phyloP scores from a whole-genome alignment of 2,888 invertebrate genomes.

The Hydropsyche betteni region DNA sequence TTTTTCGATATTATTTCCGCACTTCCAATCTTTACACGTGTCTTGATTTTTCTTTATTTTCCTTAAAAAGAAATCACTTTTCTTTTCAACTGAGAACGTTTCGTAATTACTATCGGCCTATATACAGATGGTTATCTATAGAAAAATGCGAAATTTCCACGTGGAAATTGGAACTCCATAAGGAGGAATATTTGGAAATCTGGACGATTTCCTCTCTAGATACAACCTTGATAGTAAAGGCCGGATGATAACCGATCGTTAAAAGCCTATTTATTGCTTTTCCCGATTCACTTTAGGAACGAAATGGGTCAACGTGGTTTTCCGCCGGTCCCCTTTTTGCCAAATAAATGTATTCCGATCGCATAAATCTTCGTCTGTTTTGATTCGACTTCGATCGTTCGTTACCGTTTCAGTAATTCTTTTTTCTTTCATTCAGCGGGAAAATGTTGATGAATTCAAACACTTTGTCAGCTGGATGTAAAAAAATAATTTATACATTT shows the following conservation, averaged over 20 bases:
- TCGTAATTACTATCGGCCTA: background rate
- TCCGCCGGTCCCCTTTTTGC: background rate
- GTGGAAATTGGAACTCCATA: no score
- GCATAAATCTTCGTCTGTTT: conserved; percentile 23
- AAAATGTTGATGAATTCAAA: background rate
- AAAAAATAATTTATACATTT: conserved; percentile 18
- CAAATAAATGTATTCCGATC: conserved; percentile 11
- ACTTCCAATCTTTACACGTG: conserved; percentile 6
- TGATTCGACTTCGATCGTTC: conserved; percentile 21
- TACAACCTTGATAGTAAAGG: conserved; percentile 9
- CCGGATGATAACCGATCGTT: conserved; percentile 18
- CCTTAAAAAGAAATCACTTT: background rate
- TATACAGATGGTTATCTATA: background rate
- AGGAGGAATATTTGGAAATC: no score
- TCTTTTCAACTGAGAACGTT: background rate
- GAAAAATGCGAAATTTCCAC: conserved; percentile 6
- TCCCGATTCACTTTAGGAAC: background rate
- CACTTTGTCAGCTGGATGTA: no score
- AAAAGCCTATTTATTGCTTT: conserved; percentile 29
- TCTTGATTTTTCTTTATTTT: conserved; percentile 2
- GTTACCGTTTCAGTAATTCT: conserved; percentile 1
- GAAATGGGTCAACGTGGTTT: conserved; percentile 13
- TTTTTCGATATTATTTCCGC: background rate
- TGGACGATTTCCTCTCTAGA: no score
- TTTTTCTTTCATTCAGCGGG: background rate